Conservation (phyloP, 2,797 vertebrate species). For the Pelobates cultripes region DNA sequence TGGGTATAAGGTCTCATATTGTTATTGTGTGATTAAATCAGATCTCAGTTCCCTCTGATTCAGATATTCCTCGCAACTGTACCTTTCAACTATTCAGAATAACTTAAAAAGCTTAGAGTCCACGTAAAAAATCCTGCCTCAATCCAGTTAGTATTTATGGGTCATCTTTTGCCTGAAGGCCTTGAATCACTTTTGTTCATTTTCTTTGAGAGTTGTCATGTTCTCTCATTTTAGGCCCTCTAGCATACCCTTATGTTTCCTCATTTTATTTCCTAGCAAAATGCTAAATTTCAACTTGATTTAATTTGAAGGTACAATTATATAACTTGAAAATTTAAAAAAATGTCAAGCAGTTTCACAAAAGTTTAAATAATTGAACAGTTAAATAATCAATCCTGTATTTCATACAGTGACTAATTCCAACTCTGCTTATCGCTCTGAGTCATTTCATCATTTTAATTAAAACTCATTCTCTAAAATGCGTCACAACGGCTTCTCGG, state of each 20-base stretch:
- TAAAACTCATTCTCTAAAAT: slow-evolving; percentile 22
- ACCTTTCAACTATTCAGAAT: background rate
- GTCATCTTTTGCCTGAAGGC: slow-evolving; percentile 7
- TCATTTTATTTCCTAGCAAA: background rate
- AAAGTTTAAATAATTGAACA: slow-evolving; percentile 26
- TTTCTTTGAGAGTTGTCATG: background rate
- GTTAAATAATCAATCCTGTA: background rate
- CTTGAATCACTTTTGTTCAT: background rate
- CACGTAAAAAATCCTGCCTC: background rate
- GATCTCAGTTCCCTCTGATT: background rate
- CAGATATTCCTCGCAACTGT: background rate
- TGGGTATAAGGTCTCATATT: background rate
- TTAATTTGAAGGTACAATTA: slow-evolving; percentile 17
- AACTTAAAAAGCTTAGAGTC: background rate
- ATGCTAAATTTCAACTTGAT: background rate
- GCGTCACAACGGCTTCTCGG: background rate
- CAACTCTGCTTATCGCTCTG: slow-evolving; percentile 32
- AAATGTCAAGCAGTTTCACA: background rate
- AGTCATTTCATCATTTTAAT: slow-evolving; percentile 33
- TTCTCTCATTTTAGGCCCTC: background rate
- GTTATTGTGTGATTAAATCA: background rate
- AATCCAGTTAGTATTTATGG: slow-evolving; percentile 6
- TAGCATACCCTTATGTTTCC: background rate
- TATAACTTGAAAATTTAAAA: background rate
- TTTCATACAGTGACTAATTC: slow-evolving; percentile 23